Evolutionary conservation across 2,113 vertebrate species (phyloP).

Genomic region (Macheiramphus alcinus): DNA sequence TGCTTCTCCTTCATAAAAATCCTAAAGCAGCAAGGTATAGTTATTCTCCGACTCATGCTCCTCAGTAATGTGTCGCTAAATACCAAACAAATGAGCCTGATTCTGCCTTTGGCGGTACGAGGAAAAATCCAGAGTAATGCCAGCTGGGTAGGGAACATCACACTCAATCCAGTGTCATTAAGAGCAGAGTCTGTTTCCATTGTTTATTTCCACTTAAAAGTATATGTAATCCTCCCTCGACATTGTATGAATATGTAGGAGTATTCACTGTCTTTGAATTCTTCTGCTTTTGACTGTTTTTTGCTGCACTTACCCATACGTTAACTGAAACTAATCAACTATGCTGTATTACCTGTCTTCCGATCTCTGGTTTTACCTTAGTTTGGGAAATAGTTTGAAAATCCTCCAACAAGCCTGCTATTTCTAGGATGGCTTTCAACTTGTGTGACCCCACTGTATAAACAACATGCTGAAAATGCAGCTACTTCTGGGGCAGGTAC

Average conservation of each 20-base stretch:
- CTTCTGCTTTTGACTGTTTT: not conserved
- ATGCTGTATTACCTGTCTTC: not conserved
- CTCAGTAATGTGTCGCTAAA: not conserved
- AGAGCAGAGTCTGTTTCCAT: not conserved
- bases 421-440: not conserved
- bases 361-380: not conserved
- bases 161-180: not conserved
- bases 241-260: not conserved
- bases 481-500: not conserved
- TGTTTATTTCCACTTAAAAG: not conserved
- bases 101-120: not conserved
- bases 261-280: not conserved
- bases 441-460: not conserved
- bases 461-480: not conserved
- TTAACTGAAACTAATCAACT: not conserved
- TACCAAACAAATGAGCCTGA: not conserved
- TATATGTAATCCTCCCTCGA: not conserved
- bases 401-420: not conserved
- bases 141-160: not conserved
- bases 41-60: not conserved
- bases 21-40: not conserved
- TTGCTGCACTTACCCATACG: not conserved
- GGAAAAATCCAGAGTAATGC: not conserved
- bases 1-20: not conserved
- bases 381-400: not conserved